Base-by-base conservation (phyloP, 2,113 vertebrate species). In the Pterocles gutturalis region DNA sequence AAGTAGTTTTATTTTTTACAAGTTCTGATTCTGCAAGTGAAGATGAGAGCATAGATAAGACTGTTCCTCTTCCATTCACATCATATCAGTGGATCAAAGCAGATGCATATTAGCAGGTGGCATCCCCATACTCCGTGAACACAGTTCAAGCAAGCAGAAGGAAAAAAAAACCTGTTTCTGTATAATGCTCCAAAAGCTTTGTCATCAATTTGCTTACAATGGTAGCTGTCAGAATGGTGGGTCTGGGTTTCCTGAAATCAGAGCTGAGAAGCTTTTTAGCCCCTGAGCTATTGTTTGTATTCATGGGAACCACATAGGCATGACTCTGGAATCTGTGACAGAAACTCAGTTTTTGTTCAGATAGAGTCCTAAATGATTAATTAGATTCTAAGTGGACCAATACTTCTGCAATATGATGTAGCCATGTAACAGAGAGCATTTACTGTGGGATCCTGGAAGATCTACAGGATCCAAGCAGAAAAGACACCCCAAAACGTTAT, bases 161-260 rank as follows among this genome's bases (percentile, higher is more conserved):
- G 22, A 46, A 55, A 84, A 36, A 90, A 34, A 41, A 73, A 41
- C 51, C 2, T 0, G 0, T 51, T 86, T 77, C 82, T 2, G 0
- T 64, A 15, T 55, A 51, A 75, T 28, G 1, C 43, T 76, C 66
- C 71, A 78, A 55, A 80, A 85, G 53, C 53, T 65, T 24, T 66
- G 75, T 10, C 81, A 92, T 87, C 81, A 46, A 73, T 75, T 88
- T 83, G 72, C 71, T 83, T 41, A 83, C 81, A 89, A 64, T 41
- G 33, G 80, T 15, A 81, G 67, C 83, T 94, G 80, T 81, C 93
- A 96, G 70, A 88, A 91, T 31, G n/a, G 64, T 72, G 65, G 49
- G 26, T 38, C 45, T 90, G 83, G 54, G 45, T 51, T 93, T 89
- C 65, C 70, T 91, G 75, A 69, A 78, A 69, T 61, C 65, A 87